A percentile compares a stretch with the other conserved stretches of the same genome.
These are phyloP conservation scores for Drosophila watanabei DNA, from an alignment of 1,140 invertebrate species.

Conservation along the genomic window DNA sequence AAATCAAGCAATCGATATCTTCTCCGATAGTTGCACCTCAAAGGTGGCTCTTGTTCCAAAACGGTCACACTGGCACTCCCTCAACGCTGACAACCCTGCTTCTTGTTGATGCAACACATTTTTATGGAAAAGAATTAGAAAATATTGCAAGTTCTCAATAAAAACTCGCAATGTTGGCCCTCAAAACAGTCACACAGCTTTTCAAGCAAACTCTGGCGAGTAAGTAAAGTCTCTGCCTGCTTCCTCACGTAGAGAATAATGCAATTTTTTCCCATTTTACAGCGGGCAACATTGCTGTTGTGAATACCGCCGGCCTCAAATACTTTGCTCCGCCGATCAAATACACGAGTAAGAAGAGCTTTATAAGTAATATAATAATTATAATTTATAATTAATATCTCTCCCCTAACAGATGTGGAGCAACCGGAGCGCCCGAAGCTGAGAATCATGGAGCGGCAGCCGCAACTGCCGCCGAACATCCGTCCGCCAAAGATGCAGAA, in stretches of 20 bases:
- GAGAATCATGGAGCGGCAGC: constrained; percentile 90
- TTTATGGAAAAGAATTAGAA: neutral
- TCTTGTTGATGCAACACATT: constrained; percentile 50
- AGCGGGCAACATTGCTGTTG: constrained; percentile 52
- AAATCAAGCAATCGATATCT: neutral
- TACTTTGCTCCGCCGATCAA: constrained; percentile 88
- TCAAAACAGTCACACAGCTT: constrained; percentile 57
- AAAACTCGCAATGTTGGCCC: constrained; percentile 50
- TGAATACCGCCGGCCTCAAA: constrained; percentile 87
- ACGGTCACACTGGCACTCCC: neutral
- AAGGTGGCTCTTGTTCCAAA: too few species aligned
- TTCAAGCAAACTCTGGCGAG: constrained; percentile 51
- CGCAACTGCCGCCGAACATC: constrained; percentile 88
- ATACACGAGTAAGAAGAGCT: constrained; percentile 87
- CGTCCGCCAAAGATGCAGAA: constrained; percentile 94
- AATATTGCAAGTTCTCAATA: constrained; percentile 16
- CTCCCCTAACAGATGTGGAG: constrained; percentile 89
- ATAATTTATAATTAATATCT: neutral
- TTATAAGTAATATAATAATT: too few species aligned
- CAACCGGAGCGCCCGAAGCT: constrained; percentile 91
- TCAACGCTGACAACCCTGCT: constrained; percentile 6
- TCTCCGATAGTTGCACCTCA: neutral
- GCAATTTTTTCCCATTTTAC: neutral
- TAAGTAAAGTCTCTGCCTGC: constrained; percentile 4
- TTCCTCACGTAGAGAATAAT: neutral